These are phyloP conservation scores for Lepilemur ruficaudatus DNA, from an alignment of 2,797 vertebrate genomes.

Conservation along the genomic window DNA sequence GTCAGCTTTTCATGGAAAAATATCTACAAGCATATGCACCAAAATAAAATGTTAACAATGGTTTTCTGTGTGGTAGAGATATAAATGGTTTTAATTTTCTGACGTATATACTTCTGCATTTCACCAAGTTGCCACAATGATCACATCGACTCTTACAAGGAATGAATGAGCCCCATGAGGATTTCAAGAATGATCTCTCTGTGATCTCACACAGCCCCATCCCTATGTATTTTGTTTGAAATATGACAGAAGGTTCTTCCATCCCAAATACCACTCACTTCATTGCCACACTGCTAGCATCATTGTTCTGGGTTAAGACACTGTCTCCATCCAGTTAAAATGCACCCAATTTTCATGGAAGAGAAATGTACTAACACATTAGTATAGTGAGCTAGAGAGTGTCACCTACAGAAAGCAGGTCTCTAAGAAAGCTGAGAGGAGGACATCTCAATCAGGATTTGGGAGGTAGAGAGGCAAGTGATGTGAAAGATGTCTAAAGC, in stretches of 20 bases:
- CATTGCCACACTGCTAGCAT: too few relatives aligned
- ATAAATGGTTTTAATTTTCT: background rate
- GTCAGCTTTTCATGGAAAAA: background rate
- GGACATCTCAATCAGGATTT: fast-evolving
- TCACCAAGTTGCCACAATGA: background rate
- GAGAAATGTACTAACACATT: background rate
- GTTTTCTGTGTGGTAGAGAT: background rate
- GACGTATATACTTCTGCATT: background rate
- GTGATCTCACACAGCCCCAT: background rate
- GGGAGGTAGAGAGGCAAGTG: background rate
- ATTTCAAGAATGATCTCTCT: background rate
- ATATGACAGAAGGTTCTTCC: background rate
- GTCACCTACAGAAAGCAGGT: background rate
- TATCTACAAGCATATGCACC: background rate
- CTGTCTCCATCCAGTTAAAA: background rate
- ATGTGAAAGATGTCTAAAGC: background rate
- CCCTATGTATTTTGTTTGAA: background rate
- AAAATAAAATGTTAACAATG: background rate
- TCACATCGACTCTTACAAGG: background rate
- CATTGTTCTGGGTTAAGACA: background rate
- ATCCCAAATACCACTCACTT: background rate
- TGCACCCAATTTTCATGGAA: background rate
- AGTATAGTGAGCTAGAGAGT: background rate
- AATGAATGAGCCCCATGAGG: background rate
- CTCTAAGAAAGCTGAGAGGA: background rate